Evolutionary conservation across 2,888 invertebrate genomes (phyloP), one percentile per base, ranked within the genome.

Genomic region (Agrilus mali): DNA sequence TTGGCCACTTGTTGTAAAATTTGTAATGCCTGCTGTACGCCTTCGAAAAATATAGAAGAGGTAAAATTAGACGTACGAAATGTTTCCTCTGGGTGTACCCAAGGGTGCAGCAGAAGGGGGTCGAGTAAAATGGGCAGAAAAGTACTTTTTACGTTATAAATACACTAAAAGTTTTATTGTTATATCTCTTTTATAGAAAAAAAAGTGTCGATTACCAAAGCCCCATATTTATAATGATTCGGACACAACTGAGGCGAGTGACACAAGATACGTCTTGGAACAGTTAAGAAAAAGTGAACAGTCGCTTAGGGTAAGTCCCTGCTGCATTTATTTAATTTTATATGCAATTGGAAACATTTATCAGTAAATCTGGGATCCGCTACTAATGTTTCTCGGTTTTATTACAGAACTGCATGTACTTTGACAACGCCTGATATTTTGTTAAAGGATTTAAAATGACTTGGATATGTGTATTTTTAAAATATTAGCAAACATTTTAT

Each of bases 181-280:
- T 15, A 4, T 13, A 14, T 14, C 3, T 16, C 20, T 13, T 41
- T 41, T 34, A 33, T 20, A 43, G 13, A 39, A 39, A 14, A 27
- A 7, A 15, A 15, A 10, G 36, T 27, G 14, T 7, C 38, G 7
- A 33, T 34, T 14, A 14, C 32, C 34, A 33, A 15, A n/a, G 43
- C 27, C 27, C 2, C 27, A 46, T 43, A 31, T 44, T n/a, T 50
- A 57, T 39, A 43, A 44, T 17, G 56, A 55, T 38, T 59, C 56
- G 37, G 53, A 53, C 40, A 53, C 55, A 22, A 48, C 52, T 13
- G 67, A 67, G 52, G 58, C 58, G 15, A 50, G 52, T 43, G 67
- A 67, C 47, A 66, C 66, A 10, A 50, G 55, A 41, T 67, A 66
- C 49, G 64, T 66, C 3, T 43, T 64, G n/a, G 54, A 60, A 33